Evolutionary conservation across 2,113 vertebrate species (phyloP), one percentile per base, ranked within the genome.

Genomic region (Parotia lawesii): DNA sequence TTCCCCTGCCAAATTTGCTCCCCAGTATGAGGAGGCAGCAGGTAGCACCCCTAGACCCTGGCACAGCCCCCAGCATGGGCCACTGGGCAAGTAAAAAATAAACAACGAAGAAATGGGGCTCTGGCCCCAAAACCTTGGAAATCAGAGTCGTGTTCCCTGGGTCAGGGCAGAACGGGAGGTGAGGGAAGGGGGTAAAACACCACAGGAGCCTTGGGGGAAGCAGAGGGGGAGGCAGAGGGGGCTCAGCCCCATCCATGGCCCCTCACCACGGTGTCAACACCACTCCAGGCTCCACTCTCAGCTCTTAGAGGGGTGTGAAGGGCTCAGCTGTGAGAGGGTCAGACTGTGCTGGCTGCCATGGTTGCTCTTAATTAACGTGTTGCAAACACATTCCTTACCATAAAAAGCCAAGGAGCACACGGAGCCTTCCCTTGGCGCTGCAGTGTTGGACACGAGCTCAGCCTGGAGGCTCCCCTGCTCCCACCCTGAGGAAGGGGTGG

Each of bases 331-430:
- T 8, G 47, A 60, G 72, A 33, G 66, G 5, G 18, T 31, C 14
- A 1, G 76, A 9, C 2, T 3, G 65, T 10, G 57, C 81, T 71
- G 87, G 64, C 86, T 67, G 54, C 88, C 38, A 9, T 0, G 11
- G 54, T 38, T 1, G 0, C 47, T 84, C 47, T 50, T 61, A 58
- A 86, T 89, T 82, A 92, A 75, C 31, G 1, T 18, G 25, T 47
- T 64, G 57, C 77, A 56, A 61, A 84, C 69, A 84, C 96, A 96
- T 96, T 96, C 94, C 82, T 97, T 95, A 96, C 95, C 92, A 91
- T 95, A 96, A 94, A 96, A 96, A 96, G 95, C 73, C 93, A 95
- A 50, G 50, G 85, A 95, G 80, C 60, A 6, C 1, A 20, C 2
- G 0, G 61, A 67, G 75, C 87, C 10, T 0, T 44, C 71, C 76